phyloP scores from a whole-genome alignment of 1,140 invertebrate species.

The Penaeus chinensis region DNA sequence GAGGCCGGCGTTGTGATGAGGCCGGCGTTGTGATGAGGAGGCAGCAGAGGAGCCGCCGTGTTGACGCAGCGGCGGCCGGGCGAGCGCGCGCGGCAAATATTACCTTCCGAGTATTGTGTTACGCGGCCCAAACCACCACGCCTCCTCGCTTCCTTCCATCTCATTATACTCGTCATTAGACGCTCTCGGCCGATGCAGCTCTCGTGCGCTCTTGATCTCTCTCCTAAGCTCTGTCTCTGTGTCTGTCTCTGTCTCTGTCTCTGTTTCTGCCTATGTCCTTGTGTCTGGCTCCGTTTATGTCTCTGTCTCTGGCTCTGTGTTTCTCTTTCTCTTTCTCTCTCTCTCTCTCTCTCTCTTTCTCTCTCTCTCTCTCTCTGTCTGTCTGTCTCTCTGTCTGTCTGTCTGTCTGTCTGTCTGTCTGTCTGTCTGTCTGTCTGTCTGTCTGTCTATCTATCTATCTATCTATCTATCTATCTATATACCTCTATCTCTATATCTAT shows the following conservation, averaged over 20 bases:
- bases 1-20: no score
- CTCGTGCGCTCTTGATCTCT: no score
- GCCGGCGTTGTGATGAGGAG: no score
- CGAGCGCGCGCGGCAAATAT: constrained; percentile 23
- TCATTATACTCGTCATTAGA: no score
- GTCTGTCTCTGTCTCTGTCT: not conserved
- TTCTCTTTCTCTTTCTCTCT: not conserved
- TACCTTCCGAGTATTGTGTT: constrained; percentile 36
- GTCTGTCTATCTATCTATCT: not conserved
- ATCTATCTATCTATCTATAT: no score
- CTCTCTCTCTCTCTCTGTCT: not conserved
- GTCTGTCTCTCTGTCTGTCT: constrained; percentile 25
- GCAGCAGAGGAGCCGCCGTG: not conserved
- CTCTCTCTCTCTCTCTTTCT: not conserved
- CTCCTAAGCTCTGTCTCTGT: not conserved
- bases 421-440: not conserved
- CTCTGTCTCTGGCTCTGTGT: no score
- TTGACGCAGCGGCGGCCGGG: constrained; percentile 23
- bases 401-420: no score
- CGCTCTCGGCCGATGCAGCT: not conserved
- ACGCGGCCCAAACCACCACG: not conserved
- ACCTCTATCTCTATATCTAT: no score
- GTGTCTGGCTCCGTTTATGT: not conserved
- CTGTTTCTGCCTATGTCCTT: not conserved
- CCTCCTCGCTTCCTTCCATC: not conserved